phyloP scores from a whole-genome alignment of 2,113 vertebrate species.

The Micronycteris hirsuta region DNA sequence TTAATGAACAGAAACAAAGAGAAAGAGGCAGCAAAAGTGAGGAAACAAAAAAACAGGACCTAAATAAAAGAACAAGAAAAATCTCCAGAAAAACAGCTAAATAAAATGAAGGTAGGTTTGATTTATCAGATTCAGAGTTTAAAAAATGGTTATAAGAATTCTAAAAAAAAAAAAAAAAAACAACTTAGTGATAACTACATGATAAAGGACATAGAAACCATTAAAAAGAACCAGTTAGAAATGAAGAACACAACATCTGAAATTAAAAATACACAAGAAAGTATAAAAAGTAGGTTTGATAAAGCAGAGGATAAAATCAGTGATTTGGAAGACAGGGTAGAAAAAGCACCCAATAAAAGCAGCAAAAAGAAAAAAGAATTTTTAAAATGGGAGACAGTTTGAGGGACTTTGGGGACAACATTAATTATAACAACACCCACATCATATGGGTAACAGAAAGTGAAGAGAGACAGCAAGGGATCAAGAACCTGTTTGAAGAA shows the following conservation, averaged over 20 bases:
- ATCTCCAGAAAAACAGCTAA: neutral
- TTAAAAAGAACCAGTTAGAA: neutral
- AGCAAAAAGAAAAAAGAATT: neutral
- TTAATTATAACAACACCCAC: neutral
- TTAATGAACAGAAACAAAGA: neutral
- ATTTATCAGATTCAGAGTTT: neutral
- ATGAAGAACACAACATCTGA: neutral
- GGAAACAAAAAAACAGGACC: neutral
- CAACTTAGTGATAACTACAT: neutral
- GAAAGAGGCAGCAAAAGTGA: neutral
- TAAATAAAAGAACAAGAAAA: neutral
- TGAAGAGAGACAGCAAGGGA: neutral
- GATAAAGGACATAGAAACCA: neutral
- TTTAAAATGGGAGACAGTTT: neutral
- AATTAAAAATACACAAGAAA: neutral
- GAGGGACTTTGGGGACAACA: neutral
- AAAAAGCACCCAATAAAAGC: neutral
- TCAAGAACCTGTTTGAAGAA: neutral
- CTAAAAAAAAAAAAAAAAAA: too few relatives aligned
- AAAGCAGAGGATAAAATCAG: neutral
- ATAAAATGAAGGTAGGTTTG: neutral
- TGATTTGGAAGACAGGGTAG: neutral
- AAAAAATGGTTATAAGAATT: neutral
- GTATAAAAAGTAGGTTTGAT: neutral
- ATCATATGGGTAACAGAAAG: neutral